phyloP scores from a whole-genome alignment of 2,888 invertebrate species.

The Dryobotodes eremita region DNA sequence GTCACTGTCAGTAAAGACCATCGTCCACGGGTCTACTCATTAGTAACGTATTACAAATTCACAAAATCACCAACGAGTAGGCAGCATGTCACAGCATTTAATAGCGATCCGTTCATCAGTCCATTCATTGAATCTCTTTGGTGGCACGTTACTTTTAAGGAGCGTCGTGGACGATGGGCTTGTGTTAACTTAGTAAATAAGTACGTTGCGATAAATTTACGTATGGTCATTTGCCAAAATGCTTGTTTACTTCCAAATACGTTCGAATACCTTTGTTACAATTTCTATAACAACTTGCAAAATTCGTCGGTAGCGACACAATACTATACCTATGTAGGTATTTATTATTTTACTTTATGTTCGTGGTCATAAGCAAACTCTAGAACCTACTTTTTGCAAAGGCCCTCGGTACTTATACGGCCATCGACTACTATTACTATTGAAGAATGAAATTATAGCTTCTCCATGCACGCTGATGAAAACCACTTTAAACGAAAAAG shows the following conservation, averaged over 20 bases:
- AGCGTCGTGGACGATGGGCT: neutral
- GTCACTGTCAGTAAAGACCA: neutral
- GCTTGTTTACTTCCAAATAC: neutral
- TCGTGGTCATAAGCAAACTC: constrained; percentile 1
- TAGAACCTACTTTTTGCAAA: constrained; percentile 21
- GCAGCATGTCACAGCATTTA: no score
- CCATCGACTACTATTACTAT: constrained; percentile 38
- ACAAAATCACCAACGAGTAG: no score
- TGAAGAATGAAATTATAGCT: constrained; percentile 58
- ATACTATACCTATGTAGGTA: neutral
- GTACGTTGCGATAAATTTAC: neutral
- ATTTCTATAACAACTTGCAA: neutral
- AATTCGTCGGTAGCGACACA: neutral
- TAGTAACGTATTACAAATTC: no score
- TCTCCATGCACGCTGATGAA: constrained; percentile 47
- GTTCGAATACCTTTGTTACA: neutral
- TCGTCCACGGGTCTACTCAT: no score
- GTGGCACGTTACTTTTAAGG: no score
- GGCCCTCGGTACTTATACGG: constrained; percentile 9
- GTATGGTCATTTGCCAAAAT: neutral
- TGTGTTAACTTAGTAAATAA: neutral
- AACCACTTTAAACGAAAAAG: constrained; percentile 54
- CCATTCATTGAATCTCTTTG: no score
- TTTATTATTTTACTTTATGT: neutral
- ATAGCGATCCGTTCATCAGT: no score